Conservation (phyloP, 2,888 invertebrate species). For the Temnothorax unifasciatus region DNA sequence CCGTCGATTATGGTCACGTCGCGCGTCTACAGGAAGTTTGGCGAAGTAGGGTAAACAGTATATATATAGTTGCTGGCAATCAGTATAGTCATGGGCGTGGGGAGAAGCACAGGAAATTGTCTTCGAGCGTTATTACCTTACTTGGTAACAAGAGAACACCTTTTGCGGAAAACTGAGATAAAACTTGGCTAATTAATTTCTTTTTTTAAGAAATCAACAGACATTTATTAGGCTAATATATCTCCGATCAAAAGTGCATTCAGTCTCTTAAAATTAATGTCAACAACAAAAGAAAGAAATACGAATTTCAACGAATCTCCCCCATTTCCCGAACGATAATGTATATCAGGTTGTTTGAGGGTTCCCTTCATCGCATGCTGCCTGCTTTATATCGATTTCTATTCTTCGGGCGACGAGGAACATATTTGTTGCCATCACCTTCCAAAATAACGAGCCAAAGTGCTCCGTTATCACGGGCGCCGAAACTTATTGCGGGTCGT, state of each 20-base stretch:
- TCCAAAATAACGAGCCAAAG: constrained; percentile 46
- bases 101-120: constrained; percentile 46
- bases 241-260: background rate
- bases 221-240: constrained; percentile 9
- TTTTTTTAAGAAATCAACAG: background rate
- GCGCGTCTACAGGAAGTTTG: constrained; percentile 37
- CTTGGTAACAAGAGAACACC: constrained; percentile 13
- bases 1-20: constrained; percentile 43
- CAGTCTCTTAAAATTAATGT: background rate
- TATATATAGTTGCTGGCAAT: constrained; percentile 43
- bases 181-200: constrained; percentile 33
- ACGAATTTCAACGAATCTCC: background rate
- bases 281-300: background rate
- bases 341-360: background rate
- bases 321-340: background rate
- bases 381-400: constrained; percentile 26
- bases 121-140: constrained; percentile 45
- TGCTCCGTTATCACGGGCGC: constrained; percentile 46
- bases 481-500: constrained; percentile 60
- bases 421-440: constrained; percentile 23
- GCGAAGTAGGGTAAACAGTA: constrained; percentile 51
- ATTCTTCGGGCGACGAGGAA: constrained; percentile 3
- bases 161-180: constrained; percentile 2
- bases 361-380: background rate
- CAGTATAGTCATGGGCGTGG: constrained; percentile 31